Percentiles rank a stretch among this genome's conserved stretches.
Evolutionary conservation across 2,888 invertebrate genomes (phyloP).

Genomic region (Acleris literana): DNA sequence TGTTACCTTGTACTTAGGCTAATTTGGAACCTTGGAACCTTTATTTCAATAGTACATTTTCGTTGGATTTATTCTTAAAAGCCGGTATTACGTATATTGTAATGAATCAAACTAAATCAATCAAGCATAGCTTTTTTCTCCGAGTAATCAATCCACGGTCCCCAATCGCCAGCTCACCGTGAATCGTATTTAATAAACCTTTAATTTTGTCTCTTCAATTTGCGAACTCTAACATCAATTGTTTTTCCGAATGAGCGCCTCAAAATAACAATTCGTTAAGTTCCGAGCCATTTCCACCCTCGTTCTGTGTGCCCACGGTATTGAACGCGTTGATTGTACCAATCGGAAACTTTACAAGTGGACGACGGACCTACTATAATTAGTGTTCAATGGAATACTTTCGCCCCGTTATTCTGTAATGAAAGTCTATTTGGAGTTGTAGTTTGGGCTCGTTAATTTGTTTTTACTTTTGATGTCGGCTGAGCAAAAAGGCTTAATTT

Average conservation of each 20-base stretch:
- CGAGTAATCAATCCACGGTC: slow-evolving; percentile 41
- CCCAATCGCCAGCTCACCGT: slow-evolving; percentile 56
- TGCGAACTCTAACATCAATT: slow-evolving; percentile 64
- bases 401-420: background rate
- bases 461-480: background rate
- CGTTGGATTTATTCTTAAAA: too few relatives aligned
- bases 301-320: slow-evolving; percentile 37
- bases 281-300: slow-evolving; percentile 59
- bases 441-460: background rate
- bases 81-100: too few relatives aligned
- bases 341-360: slow-evolving; percentile 31
- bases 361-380: slow-evolving; percentile 19
- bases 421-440: background rate
- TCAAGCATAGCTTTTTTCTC: slow-evolving; percentile 25
- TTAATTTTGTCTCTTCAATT: slow-evolving; percentile 73
- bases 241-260: slow-evolving; percentile 79
- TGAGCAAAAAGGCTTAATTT: background rate
- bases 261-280: slow-evolving; percentile 80
- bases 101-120: slow-evolving; percentile 14
- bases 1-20: too few relatives aligned
- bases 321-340: slow-evolving; percentile 28
- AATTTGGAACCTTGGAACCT: too few relatives aligned
- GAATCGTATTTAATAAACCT: slow-evolving; percentile 70
- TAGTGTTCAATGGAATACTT: slow-evolving; percentile 24
- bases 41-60: too few relatives aligned